Evolutionary conservation across 2,113 vertebrate species (phyloP).

Genomic region (Saimiri boliviensis): DNA sequence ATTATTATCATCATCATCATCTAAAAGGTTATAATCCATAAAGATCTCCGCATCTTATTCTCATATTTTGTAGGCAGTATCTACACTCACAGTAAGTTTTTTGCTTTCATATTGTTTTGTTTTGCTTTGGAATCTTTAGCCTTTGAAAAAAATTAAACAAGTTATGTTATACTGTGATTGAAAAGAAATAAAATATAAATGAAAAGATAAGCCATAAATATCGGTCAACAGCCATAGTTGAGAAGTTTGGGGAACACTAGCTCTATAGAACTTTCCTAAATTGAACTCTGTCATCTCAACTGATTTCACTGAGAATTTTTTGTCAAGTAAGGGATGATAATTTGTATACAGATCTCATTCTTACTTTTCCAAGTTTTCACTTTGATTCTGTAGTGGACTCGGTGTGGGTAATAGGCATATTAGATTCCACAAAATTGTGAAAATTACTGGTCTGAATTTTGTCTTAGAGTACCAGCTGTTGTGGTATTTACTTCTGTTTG

Average conservation of each 20-base stretch:
- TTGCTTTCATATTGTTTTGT: constrained; percentile 12
- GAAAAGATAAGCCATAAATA: background rate
- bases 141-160: background rate
- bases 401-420: background rate
- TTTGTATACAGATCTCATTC: constrained; percentile 19
- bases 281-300: background rate
- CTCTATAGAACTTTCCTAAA: constrained; percentile 1
- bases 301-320: constrained; percentile 9
- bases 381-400: background rate
- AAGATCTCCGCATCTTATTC: background rate
- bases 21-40: background rate
- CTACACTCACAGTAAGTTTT: constrained; percentile 5
- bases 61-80: background rate
- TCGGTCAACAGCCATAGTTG: background rate
- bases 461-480: constrained; percentile 15
- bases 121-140: constrained; percentile 40
- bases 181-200: constrained; percentile 40
- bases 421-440: constrained; percentile 46
- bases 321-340: background rate
- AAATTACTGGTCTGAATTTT: constrained; percentile 47
- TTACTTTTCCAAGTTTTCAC: constrained; percentile 21
- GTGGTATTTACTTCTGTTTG: constrained; percentile 46
- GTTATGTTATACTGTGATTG: background rate
- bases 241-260: background rate
- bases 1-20: too few relatives aligned